These are phyloP conservation scores for Bubo blakistoni DNA, from an alignment of 2,113 vertebrate species.

Conservation along the genomic window DNA sequence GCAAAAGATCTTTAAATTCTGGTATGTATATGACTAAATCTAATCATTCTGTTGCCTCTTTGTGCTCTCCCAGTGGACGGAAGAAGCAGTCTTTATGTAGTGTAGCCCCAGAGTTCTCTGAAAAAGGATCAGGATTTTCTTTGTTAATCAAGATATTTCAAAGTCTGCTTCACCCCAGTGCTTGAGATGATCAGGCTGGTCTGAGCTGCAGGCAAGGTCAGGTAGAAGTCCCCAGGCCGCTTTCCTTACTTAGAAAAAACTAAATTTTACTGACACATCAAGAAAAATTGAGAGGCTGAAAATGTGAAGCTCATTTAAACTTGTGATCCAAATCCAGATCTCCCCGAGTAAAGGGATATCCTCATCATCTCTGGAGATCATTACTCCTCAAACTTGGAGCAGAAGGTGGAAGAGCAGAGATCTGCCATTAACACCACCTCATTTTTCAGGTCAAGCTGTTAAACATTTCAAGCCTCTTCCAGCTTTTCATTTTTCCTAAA, in stretches of 20 bases:
- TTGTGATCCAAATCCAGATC: neutral
- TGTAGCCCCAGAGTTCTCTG: neutral
- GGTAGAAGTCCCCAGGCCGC: neutral
- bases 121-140: neutral
- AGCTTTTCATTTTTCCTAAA: neutral
- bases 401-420: neutral
- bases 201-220: neutral
- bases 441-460: neutral
- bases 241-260: neutral
- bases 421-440: neutral
- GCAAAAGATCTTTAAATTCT: conserved; percentile 89
- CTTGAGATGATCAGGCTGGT: neutral
- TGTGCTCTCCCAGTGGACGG: neutral
- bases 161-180: neutral
- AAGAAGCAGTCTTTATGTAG: neutral
- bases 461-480: neutral
- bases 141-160: neutral
- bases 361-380: neutral
- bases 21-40: conserved; percentile 76
- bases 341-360: neutral
- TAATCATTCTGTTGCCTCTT: conserved; percentile 22
- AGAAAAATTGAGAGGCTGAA: neutral
- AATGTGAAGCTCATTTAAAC: neutral
- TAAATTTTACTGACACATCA: neutral
- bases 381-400: neutral